Conservation (phyloP, 2,113 vertebrate species). For the Malurus elegans region DNA sequence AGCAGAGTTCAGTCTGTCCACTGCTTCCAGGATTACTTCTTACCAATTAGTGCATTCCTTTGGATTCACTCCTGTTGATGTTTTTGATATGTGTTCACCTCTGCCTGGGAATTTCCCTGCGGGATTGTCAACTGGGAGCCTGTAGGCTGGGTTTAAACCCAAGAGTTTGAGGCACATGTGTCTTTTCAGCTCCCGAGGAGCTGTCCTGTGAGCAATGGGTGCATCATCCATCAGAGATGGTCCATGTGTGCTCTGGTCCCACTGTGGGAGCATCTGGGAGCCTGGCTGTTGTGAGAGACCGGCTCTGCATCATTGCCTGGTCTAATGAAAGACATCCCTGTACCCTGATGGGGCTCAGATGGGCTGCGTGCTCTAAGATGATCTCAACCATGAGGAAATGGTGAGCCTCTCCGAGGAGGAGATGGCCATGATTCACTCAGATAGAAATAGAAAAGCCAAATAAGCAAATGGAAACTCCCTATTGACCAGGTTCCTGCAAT, state of each 20-base stretch:
- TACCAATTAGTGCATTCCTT: background rate
- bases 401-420: background rate
- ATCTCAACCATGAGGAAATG: background rate
- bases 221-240: background rate
- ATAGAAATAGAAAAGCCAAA: constrained; percentile 51
- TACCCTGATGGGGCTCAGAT: background rate
- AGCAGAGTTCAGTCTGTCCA: background rate
- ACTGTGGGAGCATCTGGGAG: background rate
- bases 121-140: background rate
- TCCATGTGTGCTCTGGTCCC: background rate
- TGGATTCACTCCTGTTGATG: background rate
- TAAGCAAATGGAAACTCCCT: constrained; percentile 55
- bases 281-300: background rate
- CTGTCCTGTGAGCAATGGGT: background rate
- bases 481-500: constrained; percentile 34
- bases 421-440: constrained; percentile 3
- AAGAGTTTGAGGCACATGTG: background rate
- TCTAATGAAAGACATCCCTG: background rate
- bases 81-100: background rate
- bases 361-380: background rate
- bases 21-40: background rate
- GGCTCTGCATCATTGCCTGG: background rate
- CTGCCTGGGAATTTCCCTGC: background rate
- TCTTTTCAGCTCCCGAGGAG: background rate
- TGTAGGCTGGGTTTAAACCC: background rate